Conservation (phyloP, 2,888 invertebrate species). For the Pandemis corylana region DNA sequence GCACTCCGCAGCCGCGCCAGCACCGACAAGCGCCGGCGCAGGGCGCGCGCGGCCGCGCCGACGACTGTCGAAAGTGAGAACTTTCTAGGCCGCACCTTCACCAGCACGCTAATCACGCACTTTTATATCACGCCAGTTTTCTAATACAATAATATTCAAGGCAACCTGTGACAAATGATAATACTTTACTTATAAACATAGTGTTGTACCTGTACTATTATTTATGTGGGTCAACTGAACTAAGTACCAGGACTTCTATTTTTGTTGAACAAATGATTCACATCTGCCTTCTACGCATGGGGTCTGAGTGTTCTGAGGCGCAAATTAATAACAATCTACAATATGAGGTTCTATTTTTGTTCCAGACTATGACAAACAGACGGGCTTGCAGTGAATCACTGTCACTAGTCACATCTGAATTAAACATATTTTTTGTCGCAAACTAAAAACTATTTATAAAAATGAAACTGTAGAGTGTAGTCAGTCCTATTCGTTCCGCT, state of each 20-base stretch:
- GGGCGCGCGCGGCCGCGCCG: constrained; percentile 50
- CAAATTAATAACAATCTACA: constrained; percentile 33
- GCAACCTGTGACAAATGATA: constrained; percentile 19
- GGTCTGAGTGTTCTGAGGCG: constrained; percentile 30
- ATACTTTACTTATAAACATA: constrained; percentile 21
- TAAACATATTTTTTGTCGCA: background rate
- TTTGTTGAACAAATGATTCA: constrained; percentile 35
- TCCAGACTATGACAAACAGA: constrained; percentile 36
- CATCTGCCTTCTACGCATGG: constrained; percentile 39
- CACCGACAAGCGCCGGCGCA: constrained; percentile 36
- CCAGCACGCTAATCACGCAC: constrained; percentile 76
- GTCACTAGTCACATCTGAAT: constrained; percentile 8
- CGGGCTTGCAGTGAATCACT: constrained; percentile 34
- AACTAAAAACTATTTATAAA: background rate
- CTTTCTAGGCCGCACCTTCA: constrained; percentile 77
- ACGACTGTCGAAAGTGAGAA: constrained; percentile 73
- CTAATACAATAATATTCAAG: constrained; percentile 56
- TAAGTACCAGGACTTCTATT: constrained; percentile 23
- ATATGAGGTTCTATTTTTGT: constrained; percentile 34
- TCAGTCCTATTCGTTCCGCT: background rate
- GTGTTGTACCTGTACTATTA: background rate
- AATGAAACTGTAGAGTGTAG: background rate
- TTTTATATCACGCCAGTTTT: constrained; percentile 71
- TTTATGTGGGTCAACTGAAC: constrained; percentile 30
- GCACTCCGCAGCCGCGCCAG: constrained; percentile 40